Base-by-base conservation (phyloP, 2,888 invertebrate species). In the Plutella xylostella region DNA sequence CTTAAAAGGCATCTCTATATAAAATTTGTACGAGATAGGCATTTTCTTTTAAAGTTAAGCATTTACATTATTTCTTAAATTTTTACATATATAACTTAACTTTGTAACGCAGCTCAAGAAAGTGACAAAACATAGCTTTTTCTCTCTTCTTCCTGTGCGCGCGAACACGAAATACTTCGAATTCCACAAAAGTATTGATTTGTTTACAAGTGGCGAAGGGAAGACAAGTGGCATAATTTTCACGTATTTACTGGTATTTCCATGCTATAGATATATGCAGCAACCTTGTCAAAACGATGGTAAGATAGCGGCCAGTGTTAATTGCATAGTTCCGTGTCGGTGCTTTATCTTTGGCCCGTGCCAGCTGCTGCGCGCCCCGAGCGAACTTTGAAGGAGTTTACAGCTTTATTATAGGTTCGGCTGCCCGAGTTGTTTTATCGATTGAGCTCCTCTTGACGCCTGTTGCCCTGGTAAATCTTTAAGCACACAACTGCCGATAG, bases 141-240 rank as follows among this genome's bases (percentile, higher is more conserved):
- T 53, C 51, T 55, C 25, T 25, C 49, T 48, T 42, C 70, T 46
- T 55, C 54, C 7, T 21, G 17, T 55, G 59, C 66, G 65, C 68
- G 72, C 69, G 71, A 77, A 75, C 55, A 57, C 58, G 68, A 69
- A 77, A 74, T n/a, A n/a, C 55, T 57, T 58, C 57, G 65, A 71
- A 68, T 56, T 55, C 41, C n/a, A 37, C n/a, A n/a, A n/a, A 48
- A 68, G 74, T 80, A 80, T 82, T 82, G 82, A 80, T 82, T 80
- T 82, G 82, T 82, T 82, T 82, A 79, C 79, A 72, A 72, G 68
- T 66, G n/a, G n/a, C n/a, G n/a, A n/a, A n/a, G n/a, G n/a, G n/a
- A n/a, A 63, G 54, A 53, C 57, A 61, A 58, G 54, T 52, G 56
- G 51, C 58, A 68, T 63, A 66, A 61, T 64, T 65, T 61, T 61